Evolutionary conservation across 1,140 invertebrate genomes (phyloP), one percentile per base, ranked within the genome.

Genomic region (Drosophila paulistorum): DNA sequence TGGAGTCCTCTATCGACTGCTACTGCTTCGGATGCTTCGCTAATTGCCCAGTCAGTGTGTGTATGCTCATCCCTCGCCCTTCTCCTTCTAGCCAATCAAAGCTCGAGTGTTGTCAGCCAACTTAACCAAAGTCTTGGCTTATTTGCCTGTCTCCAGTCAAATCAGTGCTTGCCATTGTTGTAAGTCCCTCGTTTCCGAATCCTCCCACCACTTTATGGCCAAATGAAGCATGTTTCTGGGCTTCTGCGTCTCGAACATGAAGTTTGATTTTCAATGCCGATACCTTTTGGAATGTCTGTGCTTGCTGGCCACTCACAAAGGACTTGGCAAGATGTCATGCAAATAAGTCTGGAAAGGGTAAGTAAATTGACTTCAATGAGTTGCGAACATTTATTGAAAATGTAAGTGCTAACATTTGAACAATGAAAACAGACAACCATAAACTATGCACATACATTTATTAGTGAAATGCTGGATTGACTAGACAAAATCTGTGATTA

Each of bases 91-190:
- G 79, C 83, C 83, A 87, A 87, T 87, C 83, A 87, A 89, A 80
- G 77, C 66, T 77, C 67, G 75, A 86, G 82, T 86, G 75, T 87
- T 76, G 79, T 79, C 73, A 85, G 74, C 77, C 65, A 70, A 71
- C 65, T 73, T 58, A 54, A 68, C 51, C 76, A 60, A 76, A 41
- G 41, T 63, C 58, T 51, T 20, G 7, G 51, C 39, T 39, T 26
- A n/a, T 35, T 45, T 39, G 48, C 57, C 68, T 7, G 62, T 39
- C 20, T 55, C 58, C 35, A 35, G 70, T 71, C 75, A 83, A 86
- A 83, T 83, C 83, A 89, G 73, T 87, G 83, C 84, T 79, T 87
- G 72, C 84, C 83, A 80, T 87, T 87, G 77, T 89, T 87, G 71
- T n/a, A 30, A 45, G 13, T 45, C 60, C 48, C 60, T 41, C 42